Conservation (phyloP, 2,888 invertebrate genomes). For the Agrilus mali region DNA sequence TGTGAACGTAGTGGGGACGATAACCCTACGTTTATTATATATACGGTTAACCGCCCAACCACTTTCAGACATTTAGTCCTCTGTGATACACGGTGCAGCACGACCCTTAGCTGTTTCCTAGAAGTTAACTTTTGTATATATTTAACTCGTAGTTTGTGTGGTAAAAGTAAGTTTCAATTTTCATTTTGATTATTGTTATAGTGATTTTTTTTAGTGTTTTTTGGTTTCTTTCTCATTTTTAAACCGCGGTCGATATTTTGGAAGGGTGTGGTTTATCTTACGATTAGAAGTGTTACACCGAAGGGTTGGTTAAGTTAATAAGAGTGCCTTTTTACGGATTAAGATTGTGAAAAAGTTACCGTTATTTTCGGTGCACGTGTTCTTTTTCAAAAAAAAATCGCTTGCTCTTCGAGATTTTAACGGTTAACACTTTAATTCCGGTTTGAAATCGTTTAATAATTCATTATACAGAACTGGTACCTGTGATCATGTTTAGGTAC, state of each 20-base stretch:
- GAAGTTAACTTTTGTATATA: constrained; percentile 10
- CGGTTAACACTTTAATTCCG: too few relatives aligned
- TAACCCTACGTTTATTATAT: constrained; percentile 43
- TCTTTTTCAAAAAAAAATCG: too few relatives aligned
- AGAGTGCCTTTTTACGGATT: constrained; percentile 4
- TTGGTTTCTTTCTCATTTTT: background rate
- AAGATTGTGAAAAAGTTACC: background rate
- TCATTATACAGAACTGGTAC: too few relatives aligned
- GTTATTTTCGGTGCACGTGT: background rate
- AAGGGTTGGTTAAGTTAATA: background rate
- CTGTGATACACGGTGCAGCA: constrained; percentile 23
- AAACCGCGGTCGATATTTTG: too few relatives aligned
- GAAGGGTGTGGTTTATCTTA: constrained; percentile 8
- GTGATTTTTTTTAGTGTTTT: background rate
- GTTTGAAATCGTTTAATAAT: too few relatives aligned
- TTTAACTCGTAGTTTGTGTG: constrained; percentile 9
- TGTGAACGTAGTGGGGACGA: constrained; percentile 41
- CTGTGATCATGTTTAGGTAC: too few relatives aligned
- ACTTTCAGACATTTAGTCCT: constrained; percentile 27
- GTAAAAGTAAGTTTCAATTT: constrained; percentile 11
- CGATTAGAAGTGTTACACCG: background rate
- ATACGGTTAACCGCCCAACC: constrained; percentile 24
- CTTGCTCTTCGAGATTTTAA: too few relatives aligned
- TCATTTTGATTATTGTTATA: background rate
- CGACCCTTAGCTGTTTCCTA: constrained; percentile 19